Evolutionary conservation across 2,113 vertebrate species (phyloP), one percentile per base, ranked within the genome.

Genomic region (Andinoacara biseriatus): DNA sequence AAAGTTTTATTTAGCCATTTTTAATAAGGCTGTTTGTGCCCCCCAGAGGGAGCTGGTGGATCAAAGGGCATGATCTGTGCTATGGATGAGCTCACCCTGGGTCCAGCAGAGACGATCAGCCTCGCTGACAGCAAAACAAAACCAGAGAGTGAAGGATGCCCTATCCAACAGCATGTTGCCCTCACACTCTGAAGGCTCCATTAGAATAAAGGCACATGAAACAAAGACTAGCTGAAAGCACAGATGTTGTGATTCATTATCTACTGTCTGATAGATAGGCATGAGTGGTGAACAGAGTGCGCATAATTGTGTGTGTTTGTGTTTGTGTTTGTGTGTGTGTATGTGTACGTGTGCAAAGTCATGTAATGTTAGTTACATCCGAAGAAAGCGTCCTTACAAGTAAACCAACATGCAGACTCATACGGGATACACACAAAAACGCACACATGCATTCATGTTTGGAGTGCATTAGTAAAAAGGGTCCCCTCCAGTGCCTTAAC

Each of bases 161-260:
- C 91, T 91, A 81, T 93, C 80, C 87, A 87, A 85, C 87, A 91
- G 90, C 89, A 90, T 78, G 90, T 74, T 94, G 94, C 90, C 92
- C 90, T 93, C 88, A 83, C 86, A 84, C 91, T 92, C 86, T 58
- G 75, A 90, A 91, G 78, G 81, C 91, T 89, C 91, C 91, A 85
- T 92, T 94, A 94, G 89, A 93, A 93, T 93, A 89, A 93, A 89
- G 85, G 82, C 91, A 94, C 91, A 93, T 94, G 90, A 95, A 95
- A 94, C 90, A 92, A 89, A 86, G 86, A 82, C 76, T 61, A 26
- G 46, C 89, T 93, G 87, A 94, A 93, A 90, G 88, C 84, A 72
- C 87, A 93, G 86, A 92, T 87, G 88, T 84, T 91, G 83, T 81
- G 84, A 91, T 92, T 94, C 91, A 92, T 93, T 90, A 91, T 88